Evolutionary conservation across 2,113 vertebrate genomes (phyloP), one percentile per base, ranked within the genome.

Genomic region (Brachypodius melanocephalos): DNA sequence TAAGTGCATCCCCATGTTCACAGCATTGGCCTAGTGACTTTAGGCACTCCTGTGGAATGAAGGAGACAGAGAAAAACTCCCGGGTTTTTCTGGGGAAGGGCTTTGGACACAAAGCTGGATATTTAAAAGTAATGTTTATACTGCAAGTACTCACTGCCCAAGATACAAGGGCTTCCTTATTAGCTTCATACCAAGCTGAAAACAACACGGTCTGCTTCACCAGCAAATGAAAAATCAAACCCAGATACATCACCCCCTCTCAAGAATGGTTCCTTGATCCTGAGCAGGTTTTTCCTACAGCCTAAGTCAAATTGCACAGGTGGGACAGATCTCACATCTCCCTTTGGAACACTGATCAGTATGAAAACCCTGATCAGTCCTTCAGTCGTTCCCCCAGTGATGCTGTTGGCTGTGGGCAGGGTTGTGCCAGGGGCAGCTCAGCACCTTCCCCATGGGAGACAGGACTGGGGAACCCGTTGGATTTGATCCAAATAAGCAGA

Each of bases 391-490:
- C 18, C 29, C 31, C 24, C 20, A 55, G 55, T 10, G 42, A 59
- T 1, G 3, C 48, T 51, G 51, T 1, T 0, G 0, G 34, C 24
- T 63, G 51, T 0, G 0, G n/a, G 24, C 8, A 17, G 20, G 34
- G 48, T 4, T 29, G 28, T 38, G n/a, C 36, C 65, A 42, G 69
- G 43, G 1, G 52, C 58, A 67, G 26, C 71, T 25, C 49, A 69
- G 9, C 21, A 25, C 34, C 22, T 19, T 32, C 40, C 48, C 15
- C 1, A 2, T 1, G 2, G 45, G 24, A 85, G 9, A 65, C 16
- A 25, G 15, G 8, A 6, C 43, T 38, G 31, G 21, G 12, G 28
- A 10, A 22, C 74, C 57, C 0, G 1, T 15, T 1, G 6, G 38
- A 43, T 46, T 67, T 31, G 14, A 84, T 15, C 21, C 4, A 8